Evolutionary conservation across 2,888 invertebrate species (phyloP).

Genomic region (Hydrotaea diabolus): DNA sequence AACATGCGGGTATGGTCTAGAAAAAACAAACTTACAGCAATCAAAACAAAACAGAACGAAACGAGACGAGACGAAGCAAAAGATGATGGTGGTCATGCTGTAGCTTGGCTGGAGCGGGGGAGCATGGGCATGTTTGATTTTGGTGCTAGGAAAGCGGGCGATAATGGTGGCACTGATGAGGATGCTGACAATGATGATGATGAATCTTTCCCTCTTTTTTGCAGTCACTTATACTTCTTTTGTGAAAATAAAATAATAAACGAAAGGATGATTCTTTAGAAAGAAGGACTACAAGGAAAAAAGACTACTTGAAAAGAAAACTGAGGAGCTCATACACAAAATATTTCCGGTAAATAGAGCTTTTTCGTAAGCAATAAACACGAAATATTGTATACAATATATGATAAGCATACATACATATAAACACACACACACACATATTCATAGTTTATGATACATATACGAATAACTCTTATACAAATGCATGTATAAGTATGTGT

Average conservation of each 20-base stretch:
- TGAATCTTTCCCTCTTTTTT: constrained; percentile 19
- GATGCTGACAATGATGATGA: constrained; percentile 29
- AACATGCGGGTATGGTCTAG: constrained; percentile 42
- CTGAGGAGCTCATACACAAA: constrained; percentile 31
- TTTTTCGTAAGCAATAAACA: background rate
- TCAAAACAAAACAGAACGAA: constrained; percentile 37
- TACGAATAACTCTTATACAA: background rate
- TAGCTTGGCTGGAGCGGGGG: background rate
- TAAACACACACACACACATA: background rate
- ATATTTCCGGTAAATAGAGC: background rate
- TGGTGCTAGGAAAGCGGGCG: background rate
- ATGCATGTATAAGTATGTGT: background rate
- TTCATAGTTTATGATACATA: background rate
- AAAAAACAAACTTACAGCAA: constrained; percentile 46
- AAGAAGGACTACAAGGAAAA: background rate
- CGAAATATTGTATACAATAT: constrained; percentile 27
- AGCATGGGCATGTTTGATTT: background rate
- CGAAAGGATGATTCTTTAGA: background rate
- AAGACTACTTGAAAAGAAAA: constrained; percentile 7
- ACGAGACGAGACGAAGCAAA: background rate
- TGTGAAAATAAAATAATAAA: constrained; percentile 22
- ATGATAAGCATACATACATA: background rate
- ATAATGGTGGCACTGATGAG: constrained; percentile 23
- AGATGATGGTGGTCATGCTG: constrained; percentile 20
- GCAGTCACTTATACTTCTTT: constrained; percentile 26